Evolutionary conservation across 2,888 invertebrate genomes (phyloP).

Genomic region (Sinhomidia bicolor): DNA sequence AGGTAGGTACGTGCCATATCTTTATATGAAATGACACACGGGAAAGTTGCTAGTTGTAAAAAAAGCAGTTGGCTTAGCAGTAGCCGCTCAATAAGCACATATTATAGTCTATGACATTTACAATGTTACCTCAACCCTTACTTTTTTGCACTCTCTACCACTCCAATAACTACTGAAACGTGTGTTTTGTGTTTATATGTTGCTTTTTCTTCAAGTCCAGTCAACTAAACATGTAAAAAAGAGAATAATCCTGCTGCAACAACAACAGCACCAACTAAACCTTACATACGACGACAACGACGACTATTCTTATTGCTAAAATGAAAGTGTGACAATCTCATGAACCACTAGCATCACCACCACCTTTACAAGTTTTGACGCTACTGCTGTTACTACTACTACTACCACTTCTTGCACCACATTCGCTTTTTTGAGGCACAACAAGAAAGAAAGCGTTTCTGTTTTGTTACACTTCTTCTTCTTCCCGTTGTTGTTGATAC

Average conservation of each 20-base stretch:
- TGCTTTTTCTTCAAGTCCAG: neutral
- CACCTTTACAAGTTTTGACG: neutral
- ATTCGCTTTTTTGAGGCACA: slow-evolving; percentile 4
- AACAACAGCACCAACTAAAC: no score
- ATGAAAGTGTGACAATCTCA: slow-evolving; percentile 43
- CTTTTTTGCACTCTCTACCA: slow-evolving; percentile 26
- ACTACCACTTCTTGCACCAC: no score
- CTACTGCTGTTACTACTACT: neutral
- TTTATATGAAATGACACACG: neutral
- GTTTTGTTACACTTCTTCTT: slow-evolving; percentile 19
- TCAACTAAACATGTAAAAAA: slow-evolving; percentile 26
- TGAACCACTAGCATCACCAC: slow-evolving; percentile 6
- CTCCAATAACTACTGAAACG: slow-evolving; percentile 20
- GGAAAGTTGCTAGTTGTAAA: neutral
- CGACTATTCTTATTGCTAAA: neutral
- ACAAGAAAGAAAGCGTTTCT: slow-evolving; percentile 4
- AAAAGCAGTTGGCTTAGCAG: slow-evolving; percentile 39
- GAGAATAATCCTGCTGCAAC: neutral
- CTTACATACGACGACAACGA: no score
- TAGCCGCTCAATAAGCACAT: slow-evolving; percentile 10
- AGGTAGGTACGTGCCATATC: neutral
- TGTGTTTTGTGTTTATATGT: slow-evolving; percentile 23
- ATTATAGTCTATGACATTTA: slow-evolving; percentile 22
- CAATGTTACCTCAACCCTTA: slow-evolving; percentile 28
- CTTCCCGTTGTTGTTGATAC: neutral